These are phyloP conservation scores for Drosophila setifemur DNA, from an alignment of 1,140 invertebrate genomes.

Conservation along the genomic window DNA sequence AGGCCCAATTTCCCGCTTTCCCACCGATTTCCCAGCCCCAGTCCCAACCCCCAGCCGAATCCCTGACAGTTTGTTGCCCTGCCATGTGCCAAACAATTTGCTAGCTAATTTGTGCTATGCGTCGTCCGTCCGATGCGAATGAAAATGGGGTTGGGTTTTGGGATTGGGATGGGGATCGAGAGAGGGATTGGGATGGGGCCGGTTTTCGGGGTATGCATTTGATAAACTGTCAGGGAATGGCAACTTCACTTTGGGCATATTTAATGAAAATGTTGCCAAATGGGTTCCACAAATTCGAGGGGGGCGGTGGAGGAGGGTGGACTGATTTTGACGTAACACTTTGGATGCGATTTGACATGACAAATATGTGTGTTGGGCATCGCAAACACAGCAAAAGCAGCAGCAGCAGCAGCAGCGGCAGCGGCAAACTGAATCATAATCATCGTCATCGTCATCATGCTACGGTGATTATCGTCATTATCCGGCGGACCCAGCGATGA, in stretches of 20 bases:
- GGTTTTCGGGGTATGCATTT: conserved; percentile 74
- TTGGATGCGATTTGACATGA: conserved; percentile 81
- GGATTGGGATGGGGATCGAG: not conserved
- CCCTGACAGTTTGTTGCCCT: conserved; percentile 38
- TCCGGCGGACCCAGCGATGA: conserved; percentile 37
- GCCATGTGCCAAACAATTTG: conserved; percentile 71
- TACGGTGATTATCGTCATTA: conserved; percentile 57
- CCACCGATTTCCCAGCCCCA: not conserved
- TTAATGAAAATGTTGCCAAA: conserved; percentile 80
- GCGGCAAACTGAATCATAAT: conserved; percentile 37
- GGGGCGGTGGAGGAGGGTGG: conserved; percentile 1
- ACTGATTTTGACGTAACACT: conserved; percentile 77
- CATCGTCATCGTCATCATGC: conserved; percentile 46
- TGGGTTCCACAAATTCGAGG: conserved; percentile 29
- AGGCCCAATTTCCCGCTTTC: not conserved
- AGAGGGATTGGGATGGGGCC: not conserved
- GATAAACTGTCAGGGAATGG: conserved; percentile 79
- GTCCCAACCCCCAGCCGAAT: not conserved
- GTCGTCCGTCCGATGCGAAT: conserved; percentile 21
- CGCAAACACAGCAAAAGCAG: conserved; percentile 49
- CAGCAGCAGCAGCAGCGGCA: conserved; percentile 27
- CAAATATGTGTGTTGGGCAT: conserved; percentile 77
- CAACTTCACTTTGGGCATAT: conserved; percentile 80
- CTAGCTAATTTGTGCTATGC: conserved; percentile 71
- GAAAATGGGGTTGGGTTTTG: not conserved